These are phyloP conservation scores for Trissoscelio sp. DNA, from an alignment of 2,888 invertebrate species.

Conservation along the genomic window DNA sequence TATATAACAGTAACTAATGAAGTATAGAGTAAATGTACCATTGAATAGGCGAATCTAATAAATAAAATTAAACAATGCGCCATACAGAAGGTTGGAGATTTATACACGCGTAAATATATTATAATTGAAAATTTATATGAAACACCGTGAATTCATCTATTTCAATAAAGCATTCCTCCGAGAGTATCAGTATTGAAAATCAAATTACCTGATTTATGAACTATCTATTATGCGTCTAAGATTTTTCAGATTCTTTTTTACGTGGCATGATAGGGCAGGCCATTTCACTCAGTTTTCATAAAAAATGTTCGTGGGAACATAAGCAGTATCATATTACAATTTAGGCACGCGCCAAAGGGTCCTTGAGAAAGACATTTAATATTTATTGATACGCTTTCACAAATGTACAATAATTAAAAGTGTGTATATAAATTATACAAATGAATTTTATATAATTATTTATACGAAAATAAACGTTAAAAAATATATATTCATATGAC, in stretches of 20 bases:
- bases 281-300: slow-evolving; percentile 23
- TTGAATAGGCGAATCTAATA: slow-evolving; percentile 8
- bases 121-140: slow-evolving; percentile 29
- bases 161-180: slow-evolving; percentile 29
- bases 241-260: slow-evolving; percentile 37
- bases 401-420: no score
- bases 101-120: slow-evolving; percentile 9
- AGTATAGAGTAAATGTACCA: neutral
- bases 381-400: no score
- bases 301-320: slow-evolving; percentile 36
- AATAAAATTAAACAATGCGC: slow-evolving; percentile 18
- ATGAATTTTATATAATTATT: no score
- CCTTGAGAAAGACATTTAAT: slow-evolving; percentile 13
- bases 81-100: slow-evolving; percentile 5
- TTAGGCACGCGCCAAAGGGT: slow-evolving; percentile 44
- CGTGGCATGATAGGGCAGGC: slow-evolving; percentile 11
- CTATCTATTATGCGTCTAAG: slow-evolving; percentile 26
- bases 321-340: slow-evolving; percentile 36
- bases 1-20: slow-evolving; percentile 12
- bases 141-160: neutral
- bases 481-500: no score
- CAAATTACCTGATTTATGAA: slow-evolving; percentile 47
- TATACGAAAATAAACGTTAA: no score
- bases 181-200: slow-evolving; percentile 26
- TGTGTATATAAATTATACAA: no score